Conservation (phyloP, 35 echinoderm and acorn worm species). For the Stichopus chloronotus region DNA sequence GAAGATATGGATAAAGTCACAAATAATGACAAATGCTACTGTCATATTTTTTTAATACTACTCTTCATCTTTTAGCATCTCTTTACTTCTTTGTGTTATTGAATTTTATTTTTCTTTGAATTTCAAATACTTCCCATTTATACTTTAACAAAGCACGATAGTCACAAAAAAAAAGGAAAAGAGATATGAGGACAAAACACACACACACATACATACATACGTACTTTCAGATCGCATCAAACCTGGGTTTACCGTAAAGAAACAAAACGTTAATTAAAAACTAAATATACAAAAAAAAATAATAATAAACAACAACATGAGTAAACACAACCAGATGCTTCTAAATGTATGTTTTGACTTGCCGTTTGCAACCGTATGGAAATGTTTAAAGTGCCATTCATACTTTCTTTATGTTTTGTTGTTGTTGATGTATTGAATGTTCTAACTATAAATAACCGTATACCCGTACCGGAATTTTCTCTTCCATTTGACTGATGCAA, state of each 20-base stretch:
- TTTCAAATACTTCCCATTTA: slow-evolving; percentile 25
- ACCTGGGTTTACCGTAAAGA: too few relatives aligned
- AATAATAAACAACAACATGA: not conserved
- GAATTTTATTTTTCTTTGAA: not conserved
- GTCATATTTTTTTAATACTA: not conserved
- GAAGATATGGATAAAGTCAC: too few relatives aligned
- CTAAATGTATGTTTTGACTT: too few relatives aligned
- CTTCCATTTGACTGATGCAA: too few relatives aligned
- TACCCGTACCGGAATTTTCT: too few relatives aligned
- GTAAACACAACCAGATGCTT: too few relatives aligned
- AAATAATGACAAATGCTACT: not conserved
- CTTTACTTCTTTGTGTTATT: slow-evolving; percentile 21
- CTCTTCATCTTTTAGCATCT: slow-evolving; percentile 18
- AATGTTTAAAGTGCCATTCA: too few relatives aligned
- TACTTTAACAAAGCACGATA: slow-evolving; percentile 9
- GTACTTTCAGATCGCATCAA: not conserved
- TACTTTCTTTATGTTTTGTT: too few relatives aligned
- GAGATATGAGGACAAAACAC: not conserved
- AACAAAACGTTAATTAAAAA: too few relatives aligned
- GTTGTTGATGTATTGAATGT: too few relatives aligned
- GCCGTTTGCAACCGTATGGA: too few relatives aligned
- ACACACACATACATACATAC: not conserved
- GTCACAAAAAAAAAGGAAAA: not conserved
- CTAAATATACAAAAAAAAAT: not conserved
- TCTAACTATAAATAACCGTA: too few relatives aligned